These are phyloP conservation scores for Turritopsis rubra DNA, from an alignment of 30 jellyfish, hydroid and myxozoan genomes.

Conservation along the genomic window DNA sequence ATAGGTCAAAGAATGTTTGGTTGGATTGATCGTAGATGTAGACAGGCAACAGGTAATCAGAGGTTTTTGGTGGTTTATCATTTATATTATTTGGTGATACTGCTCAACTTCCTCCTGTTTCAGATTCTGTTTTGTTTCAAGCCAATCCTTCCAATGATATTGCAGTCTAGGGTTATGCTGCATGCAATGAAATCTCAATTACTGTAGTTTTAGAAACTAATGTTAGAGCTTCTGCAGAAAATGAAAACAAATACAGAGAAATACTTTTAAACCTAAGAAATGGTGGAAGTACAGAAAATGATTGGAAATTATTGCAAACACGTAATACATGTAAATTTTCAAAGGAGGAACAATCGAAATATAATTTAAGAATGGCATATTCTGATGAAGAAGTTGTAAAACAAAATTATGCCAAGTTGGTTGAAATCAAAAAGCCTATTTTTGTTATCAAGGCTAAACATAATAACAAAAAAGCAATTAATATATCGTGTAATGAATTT, in stretches of 20 bases:
- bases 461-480: neutral
- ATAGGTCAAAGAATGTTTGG: conserved; percentile 36
- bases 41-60: conserved; percentile 19
- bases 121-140: conserved; percentile 25
- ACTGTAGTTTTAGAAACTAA: conserved; percentile 1
- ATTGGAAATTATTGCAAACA: conserved; percentile 7
- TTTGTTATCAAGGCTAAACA: neutral
- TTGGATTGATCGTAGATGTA: conserved; percentile 38
- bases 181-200: neutral
- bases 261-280: neutral
- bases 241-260: conserved; percentile 7
- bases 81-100: conserved; percentile 28
- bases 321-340: neutral
- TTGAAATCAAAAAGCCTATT: neutral
- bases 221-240: neutral
- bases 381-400: conserved; percentile 6
- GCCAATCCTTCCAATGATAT: conserved; percentile 22
- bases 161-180: conserved; percentile 28
- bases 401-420: neutral
- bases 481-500: neutral
- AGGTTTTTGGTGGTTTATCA: conserved; percentile 41
- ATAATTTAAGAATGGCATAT: neutral
- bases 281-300: conserved; percentile 21
- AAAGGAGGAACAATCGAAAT: neutral
- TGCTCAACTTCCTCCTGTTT: conserved; percentile 53